Base-by-base conservation (phyloP, 2,797 vertebrate genomes). In the Buphagus erythrorhynchus region DNA sequence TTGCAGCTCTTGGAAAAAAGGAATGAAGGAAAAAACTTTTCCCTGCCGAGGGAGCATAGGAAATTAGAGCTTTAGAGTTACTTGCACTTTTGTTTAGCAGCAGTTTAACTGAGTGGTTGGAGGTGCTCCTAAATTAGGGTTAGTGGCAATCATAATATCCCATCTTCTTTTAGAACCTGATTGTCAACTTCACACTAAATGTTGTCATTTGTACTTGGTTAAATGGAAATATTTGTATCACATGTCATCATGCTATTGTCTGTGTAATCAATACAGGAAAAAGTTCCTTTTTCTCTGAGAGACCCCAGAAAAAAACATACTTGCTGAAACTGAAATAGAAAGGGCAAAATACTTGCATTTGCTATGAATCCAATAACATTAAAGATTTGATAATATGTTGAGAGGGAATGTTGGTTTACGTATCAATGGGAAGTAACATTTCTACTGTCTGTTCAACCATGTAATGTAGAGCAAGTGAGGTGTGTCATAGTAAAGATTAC, bases 391-490 rank as follows among this genome's bases (percentile, higher is more conserved):
- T 91, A 71, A n/a, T 26, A 71, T 10, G 19, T 49, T 69, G 54
- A 68, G 77, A 67, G 52, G 59, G 88, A 93, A 21, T 38, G 40
- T 51, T 79, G 36, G 26, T 62, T 89, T 89, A 52, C 22, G 16
- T 82, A 73, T 93, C 87, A 71, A 55, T 92, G 26, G 36, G 45
- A 89, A 76, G 42, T 85, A 77, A 68, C 76, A 90, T 90, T 93
- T 91, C 65, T 90, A 36, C 78, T 79, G 61, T 71, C 45, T 91
- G 24, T 83, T 91, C 75, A 93, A 80, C 81, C 82, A 65, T 80
- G 75, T 82, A 89, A 89, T 69, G 43, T 38, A 57, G 31, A 73
- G 59, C 85, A 85, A 89, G 55, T 52, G 67, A 87, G 71, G 67
- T 84, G 51, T 84, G 67, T 90, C 74, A 61, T 49, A 42, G 80